Evolutionary conservation across 2,797 vertebrate species (phyloP).

Genomic region (Rhinoraja longicauda): DNA sequence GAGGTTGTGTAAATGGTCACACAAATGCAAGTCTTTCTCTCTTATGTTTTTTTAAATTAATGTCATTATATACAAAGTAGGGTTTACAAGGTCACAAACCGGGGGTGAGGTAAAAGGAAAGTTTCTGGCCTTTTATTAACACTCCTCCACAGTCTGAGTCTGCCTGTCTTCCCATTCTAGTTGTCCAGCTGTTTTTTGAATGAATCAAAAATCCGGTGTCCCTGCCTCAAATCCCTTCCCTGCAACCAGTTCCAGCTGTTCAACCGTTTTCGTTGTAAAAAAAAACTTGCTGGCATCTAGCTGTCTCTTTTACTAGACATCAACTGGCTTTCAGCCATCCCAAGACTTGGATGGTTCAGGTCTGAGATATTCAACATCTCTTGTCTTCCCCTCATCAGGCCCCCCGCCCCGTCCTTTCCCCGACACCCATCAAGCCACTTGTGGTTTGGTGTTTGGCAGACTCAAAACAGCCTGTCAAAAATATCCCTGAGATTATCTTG

Average conservation of each 20-base stretch:
- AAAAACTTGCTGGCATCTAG: neutral
- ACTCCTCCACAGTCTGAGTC: neutral
- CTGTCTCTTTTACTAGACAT: neutral
- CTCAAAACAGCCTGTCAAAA: neutral
- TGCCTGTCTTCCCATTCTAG: neutral
- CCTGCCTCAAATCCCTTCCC: neutral
- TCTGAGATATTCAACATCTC: neutral
- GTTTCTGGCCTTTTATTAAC: neutral
- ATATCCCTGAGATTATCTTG: neutral
- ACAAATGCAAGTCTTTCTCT: no score
- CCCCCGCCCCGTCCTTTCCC: no score
- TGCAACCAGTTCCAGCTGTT: constrained; percentile 19
- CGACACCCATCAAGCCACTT: neutral
- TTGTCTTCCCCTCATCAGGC: neutral
- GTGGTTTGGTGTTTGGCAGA: no score
- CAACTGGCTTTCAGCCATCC: neutral
- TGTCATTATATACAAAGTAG: neutral
- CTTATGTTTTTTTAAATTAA: no score
- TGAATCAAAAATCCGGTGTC: constrained; percentile 21
- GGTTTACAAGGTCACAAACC: neutral
- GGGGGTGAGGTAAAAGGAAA: neutral
- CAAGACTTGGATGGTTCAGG: neutral
- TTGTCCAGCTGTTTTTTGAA: constrained; percentile 16
- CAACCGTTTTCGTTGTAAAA: neutral
- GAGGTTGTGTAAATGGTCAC: no score